phyloP scores from a whole-genome alignment of 2,113 vertebrate genomes.

The Naja naja region DNA sequence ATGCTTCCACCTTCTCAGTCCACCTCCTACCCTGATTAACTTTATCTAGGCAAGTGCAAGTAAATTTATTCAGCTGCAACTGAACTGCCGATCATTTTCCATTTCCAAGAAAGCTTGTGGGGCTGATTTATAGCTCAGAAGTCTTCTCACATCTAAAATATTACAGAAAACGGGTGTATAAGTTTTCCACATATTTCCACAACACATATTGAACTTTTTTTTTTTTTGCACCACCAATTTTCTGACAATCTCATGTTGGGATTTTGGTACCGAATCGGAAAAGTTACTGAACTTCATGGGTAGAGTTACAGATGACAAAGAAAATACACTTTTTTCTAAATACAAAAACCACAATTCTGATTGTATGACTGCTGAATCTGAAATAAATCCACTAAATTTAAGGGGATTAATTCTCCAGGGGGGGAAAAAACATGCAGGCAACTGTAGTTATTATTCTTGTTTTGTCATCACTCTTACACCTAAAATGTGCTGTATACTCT shows the following conservation, averaged over 20 bases:
- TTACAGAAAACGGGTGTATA: not conserved
- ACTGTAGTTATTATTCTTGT: not conserved
- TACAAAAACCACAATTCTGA: not conserved
- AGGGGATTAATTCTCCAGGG: not conserved
- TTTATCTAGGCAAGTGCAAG: not conserved
- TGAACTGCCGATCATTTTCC: not conserved
- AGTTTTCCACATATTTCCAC: not conserved
- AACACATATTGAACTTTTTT: not conserved
- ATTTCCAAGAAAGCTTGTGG: not conserved
- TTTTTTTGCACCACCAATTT: not conserved
- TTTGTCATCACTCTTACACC: not conserved
- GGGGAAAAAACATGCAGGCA: not conserved
- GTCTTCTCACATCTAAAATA: too few species aligned
- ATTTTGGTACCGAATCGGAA: not conserved
- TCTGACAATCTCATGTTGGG: not conserved
- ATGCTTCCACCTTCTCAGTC: not conserved
- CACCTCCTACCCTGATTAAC: not conserved
- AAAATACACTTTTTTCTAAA: not conserved
- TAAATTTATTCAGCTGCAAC: not conserved
- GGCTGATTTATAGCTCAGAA: too few species aligned
- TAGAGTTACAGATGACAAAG: not conserved
- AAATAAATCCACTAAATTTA: not conserved
- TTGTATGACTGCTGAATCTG: not conserved
- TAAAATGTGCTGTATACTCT: not conserved
- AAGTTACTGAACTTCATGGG: not conserved